Conservation (phyloP, 2,797 vertebrate genomes). For the Antrozous pallidus region DNA sequence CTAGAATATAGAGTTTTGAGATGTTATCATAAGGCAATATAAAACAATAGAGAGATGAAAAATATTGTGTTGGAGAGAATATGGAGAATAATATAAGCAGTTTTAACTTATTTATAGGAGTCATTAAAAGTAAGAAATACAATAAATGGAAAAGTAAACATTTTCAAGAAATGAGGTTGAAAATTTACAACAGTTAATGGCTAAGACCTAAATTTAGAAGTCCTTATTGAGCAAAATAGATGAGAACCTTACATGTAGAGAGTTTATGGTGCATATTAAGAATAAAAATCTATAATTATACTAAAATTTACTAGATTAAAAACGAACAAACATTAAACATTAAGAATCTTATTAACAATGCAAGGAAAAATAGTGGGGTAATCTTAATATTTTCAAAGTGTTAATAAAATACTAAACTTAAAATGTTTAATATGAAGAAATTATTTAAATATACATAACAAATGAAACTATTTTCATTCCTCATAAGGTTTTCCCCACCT, state of each 20-base stretch:
- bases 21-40: not conserved
- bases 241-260: not conserved
- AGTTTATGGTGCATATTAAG: not conserved
- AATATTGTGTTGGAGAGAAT: not conserved
- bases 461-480: not conserved
- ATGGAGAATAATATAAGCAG: not conserved
- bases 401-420: not conserved
- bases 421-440: not conserved
- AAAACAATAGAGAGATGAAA: not conserved
- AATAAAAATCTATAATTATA: not conserved
- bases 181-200: not conserved
- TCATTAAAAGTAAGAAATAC: not conserved
- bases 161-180: not conserved
- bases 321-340: not conserved
- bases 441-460: not conserved
- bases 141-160: not conserved
- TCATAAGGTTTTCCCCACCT: not conserved
- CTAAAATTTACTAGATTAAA: not conserved
- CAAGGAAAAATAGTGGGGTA: not conserved
- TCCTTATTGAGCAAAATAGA: not conserved
- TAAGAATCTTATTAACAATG: not conserved
- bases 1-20: not conserved
- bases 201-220: not conserved
- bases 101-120: not conserved
- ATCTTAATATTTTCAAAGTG: slow-evolving; percentile 4